A percentile compares a stretch with the other conserved stretches of the same genome.
These are phyloP conservation scores for Vidua chalybeata DNA, from an alignment of 2,113 vertebrate species.

Conservation along the genomic window DNA sequence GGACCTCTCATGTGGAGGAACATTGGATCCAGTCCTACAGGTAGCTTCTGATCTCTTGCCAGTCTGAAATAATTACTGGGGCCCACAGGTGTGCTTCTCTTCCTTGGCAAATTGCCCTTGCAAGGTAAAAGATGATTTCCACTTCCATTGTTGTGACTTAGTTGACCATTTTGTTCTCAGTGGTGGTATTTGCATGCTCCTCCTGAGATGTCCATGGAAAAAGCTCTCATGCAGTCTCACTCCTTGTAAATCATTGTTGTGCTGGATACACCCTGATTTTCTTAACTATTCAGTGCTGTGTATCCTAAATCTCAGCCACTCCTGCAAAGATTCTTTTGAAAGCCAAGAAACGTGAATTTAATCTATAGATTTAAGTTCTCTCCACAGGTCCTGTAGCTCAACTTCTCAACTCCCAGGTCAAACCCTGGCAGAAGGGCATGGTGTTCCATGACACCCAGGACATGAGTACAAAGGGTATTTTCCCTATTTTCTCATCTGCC, in stretches of 20 bases:
- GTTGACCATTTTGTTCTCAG: neutral
- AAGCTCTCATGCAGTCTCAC: neutral
- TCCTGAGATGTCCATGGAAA: neutral
- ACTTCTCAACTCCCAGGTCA: neutral
- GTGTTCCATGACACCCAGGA: neutral
- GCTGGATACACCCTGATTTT: neutral
- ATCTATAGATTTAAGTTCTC: neutral
- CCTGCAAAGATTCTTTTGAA: neutral
- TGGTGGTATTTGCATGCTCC: neutral
- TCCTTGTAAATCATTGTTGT: rapidly evolving
- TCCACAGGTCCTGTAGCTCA: neutral
- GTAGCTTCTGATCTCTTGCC: neutral
- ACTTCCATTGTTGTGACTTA: neutral
- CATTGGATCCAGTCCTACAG: neutral
- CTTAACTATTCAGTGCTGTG: neutral
- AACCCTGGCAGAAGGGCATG: neutral
- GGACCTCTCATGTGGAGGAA: neutral
- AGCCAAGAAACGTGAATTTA: neutral
- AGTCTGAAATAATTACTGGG: neutral
- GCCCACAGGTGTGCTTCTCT: neutral
- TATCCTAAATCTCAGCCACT: neutral
- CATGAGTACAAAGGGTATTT: neutral
- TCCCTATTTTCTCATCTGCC: neutral
- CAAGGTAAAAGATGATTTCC: neutral
- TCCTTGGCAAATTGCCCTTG: neutral